These are phyloP conservation scores for Digitonthophagus gazella DNA, from an alignment of 2,888 invertebrate species.

Conservation along the genomic window DNA sequence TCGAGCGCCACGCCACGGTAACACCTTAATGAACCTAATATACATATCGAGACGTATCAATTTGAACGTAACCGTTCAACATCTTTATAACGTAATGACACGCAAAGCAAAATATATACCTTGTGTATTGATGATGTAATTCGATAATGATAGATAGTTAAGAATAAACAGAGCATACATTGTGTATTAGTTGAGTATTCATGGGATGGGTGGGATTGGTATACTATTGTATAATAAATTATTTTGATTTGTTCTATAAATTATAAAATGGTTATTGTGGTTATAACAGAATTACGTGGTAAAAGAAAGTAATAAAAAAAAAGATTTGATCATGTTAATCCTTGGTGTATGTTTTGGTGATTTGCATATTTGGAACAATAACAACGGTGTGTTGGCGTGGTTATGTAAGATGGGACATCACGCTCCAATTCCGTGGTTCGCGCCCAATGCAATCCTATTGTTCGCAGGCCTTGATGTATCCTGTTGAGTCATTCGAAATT, in stretches of 20 bases:
- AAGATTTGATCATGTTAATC: neutral
- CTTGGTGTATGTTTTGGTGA: neutral
- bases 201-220: no score
- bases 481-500: constrained; percentile 35
- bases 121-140: neutral
- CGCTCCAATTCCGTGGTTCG: constrained; percentile 36
- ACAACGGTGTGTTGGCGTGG: neutral
- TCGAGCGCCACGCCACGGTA: constrained; percentile 14
- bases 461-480: constrained; percentile 35
- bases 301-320: neutral
- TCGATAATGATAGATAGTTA: neutral
- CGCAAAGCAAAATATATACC: constrained; percentile 14
- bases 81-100: constrained; percentile 23
- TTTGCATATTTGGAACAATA: neutral
- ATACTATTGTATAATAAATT: no score
- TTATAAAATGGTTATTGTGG: no score
- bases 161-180: neutral
- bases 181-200: neutral
- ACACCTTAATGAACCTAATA: constrained; percentile 17
- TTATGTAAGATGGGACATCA: constrained; percentile 33
- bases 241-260: no score
- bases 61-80: constrained; percentile 19
- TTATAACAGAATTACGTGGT: no score
- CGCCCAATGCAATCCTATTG: constrained; percentile 35
- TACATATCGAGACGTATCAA: constrained; percentile 22